Conservation (phyloP, 2,888 invertebrate genomes). For the Acanthosepion esculentum region DNA sequence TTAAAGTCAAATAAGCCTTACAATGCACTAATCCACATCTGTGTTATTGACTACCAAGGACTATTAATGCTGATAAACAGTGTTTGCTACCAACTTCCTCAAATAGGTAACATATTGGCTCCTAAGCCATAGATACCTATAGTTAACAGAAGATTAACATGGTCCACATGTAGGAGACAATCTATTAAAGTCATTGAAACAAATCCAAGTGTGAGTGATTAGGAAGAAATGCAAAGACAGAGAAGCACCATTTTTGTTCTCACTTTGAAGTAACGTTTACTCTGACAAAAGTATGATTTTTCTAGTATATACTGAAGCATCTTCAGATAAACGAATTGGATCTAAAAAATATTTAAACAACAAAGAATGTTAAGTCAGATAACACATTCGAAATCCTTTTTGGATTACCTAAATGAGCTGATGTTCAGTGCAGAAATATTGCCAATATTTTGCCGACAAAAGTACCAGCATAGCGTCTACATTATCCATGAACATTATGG, state of each 20-base stretch:
- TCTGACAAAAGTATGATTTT: background rate
- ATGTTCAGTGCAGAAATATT: background rate
- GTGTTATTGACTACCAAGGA: background rate
- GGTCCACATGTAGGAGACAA: background rate
- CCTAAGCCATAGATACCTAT: background rate
- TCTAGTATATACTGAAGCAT: background rate
- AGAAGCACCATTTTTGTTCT: background rate
- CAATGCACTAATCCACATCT: background rate
- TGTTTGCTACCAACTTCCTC: background rate
- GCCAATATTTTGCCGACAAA: background rate
- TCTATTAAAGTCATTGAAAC: background rate
- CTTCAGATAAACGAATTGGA: background rate
- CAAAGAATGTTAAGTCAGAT: background rate
- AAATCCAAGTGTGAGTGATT: background rate
- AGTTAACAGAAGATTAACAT: background rate
- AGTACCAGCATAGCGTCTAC: background rate
- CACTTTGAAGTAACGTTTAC: background rate
- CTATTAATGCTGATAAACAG: slow-evolving; percentile 2
- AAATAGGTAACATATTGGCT: background rate
- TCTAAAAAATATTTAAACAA: background rate
- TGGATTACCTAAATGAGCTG: background rate
- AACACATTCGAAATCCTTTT: background rate
- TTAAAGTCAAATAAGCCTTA: background rate
- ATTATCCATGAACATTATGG: background rate
- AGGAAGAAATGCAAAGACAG: background rate